These are phyloP conservation scores for Palloptera scutellata DNA, from an alignment of 2,888 invertebrate genomes.

Conservation along the genomic window DNA sequence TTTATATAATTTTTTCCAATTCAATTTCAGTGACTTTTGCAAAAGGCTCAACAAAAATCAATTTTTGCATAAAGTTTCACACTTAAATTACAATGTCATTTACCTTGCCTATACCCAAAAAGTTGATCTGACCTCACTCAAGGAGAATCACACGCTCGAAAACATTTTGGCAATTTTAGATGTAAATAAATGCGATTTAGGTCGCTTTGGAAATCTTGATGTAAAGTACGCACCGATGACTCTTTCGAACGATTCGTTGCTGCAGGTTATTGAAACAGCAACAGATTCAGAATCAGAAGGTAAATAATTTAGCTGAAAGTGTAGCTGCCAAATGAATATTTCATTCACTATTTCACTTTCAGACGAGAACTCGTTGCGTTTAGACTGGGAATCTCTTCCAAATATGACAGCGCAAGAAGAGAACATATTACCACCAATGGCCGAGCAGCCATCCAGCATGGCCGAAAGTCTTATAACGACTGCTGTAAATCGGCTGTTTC, in stretches of 20 bases:
- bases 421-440: constrained; percentile 48
- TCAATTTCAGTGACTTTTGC: constrained; percentile 77
- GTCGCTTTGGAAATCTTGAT: constrained; percentile 74
- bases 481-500: constrained; percentile 84
- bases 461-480: constrained; percentile 81
- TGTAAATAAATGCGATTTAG: constrained; percentile 73
- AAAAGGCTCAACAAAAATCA: constrained; percentile 75
- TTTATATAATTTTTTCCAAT: constrained; percentile 1
- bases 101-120: constrained; percentile 81
- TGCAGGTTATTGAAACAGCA: constrained; percentile 70
- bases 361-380: constrained; percentile 73
- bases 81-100: constrained; percentile 81
- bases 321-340: not conserved
- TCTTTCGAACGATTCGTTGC: constrained; percentile 70
- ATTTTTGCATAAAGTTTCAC: constrained; percentile 77
- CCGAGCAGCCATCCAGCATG: constrained; percentile 66
- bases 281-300: constrained; percentile 76
- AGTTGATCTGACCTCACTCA: constrained; percentile 71
- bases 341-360: constrained; percentile 5
- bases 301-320: constrained; percentile 29
- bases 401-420: constrained; percentile 51
- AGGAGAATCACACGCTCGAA: constrained; percentile 75
- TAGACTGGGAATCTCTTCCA: constrained; percentile 82
- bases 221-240: constrained; percentile 62
- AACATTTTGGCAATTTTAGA: constrained; percentile 77